Evolutionary conservation across 2,113 vertebrate species (phyloP).

Genomic region (Scalopus aquaticus): DNA sequence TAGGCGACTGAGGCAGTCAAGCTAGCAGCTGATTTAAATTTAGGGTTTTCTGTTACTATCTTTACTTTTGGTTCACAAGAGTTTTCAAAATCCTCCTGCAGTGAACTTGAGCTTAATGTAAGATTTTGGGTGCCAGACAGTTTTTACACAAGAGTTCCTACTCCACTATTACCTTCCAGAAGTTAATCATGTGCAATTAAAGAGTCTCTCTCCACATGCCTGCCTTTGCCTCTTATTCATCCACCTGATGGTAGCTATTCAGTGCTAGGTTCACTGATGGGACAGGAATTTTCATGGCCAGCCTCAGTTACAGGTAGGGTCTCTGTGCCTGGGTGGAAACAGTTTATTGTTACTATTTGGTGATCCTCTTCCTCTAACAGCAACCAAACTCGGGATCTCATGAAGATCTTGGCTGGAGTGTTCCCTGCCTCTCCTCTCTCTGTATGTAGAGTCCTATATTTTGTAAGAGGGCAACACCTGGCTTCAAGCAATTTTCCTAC

Average conservation of each 20-base stretch:
- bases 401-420: background rate
- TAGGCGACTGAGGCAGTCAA: background rate
- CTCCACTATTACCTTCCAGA: too few species aligned
- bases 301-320: background rate
- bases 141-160: too few species aligned
- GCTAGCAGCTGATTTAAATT: background rate
- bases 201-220: background rate
- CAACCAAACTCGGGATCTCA: background rate
- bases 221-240: rapidly evolving
- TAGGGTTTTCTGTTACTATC: background rate
- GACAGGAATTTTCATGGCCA: background rate
- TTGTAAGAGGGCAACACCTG: background rate
- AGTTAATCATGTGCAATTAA: too few species aligned
- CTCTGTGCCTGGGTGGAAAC: background rate
- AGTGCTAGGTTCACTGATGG: background rate
- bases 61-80: background rate
- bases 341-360: background rate
- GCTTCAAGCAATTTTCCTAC: background rate
- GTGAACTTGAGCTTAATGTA: too few species aligned
- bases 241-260: background rate
- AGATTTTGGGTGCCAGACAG: too few species aligned
- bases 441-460: background rate
- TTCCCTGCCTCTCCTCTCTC: background rate
- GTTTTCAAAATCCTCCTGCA: background rate
- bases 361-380: background rate